A percentile compares a stretch with the other conserved stretches of the same genome.
Evolutionary conservation across 2,113 vertebrate species (phyloP).

Genomic region (Theropithecus gelada): DNA sequence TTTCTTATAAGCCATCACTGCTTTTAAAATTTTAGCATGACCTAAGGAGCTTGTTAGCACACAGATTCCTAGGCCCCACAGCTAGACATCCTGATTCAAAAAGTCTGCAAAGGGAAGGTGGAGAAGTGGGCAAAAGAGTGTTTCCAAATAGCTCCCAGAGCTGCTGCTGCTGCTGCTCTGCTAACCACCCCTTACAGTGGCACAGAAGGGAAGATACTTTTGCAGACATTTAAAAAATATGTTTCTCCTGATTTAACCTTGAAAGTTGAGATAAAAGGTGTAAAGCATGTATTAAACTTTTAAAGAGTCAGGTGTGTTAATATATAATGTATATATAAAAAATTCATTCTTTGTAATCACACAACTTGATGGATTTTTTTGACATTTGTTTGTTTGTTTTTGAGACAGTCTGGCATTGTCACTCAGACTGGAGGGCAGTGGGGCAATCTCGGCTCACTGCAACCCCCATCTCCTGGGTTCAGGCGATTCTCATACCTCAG

Average conservation of each 20-base stretch:
- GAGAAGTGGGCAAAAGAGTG: no score
- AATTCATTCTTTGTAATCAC: not conserved
- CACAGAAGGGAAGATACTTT: not conserved
- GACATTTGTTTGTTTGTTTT: no score
- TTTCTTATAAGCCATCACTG: not conserved
- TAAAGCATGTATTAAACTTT: not conserved
- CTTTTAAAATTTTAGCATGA: not conserved
- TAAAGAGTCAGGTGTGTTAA: not conserved
- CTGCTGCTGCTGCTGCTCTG: not conserved
- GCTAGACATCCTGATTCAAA: not conserved
- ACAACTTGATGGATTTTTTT: not conserved
- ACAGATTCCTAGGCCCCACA: not conserved
- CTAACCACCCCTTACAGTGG: not conserved
- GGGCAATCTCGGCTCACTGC: no score
- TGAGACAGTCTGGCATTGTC: no score
- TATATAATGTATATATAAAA: constrained; percentile 26
- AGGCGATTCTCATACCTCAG: no score
- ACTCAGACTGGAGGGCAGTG: no score
- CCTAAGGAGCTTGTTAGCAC: not conserved
- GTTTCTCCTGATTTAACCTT: not conserved
- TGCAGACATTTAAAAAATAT: not conserved
- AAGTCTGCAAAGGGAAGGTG: not conserved
- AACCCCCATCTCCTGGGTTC: no score
- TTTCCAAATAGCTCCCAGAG: not conserved
- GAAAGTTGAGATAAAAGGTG: not conserved